Evolutionary conservation across 2,888 invertebrate species (phyloP).

Genomic region (Phoronis australis): DNA sequence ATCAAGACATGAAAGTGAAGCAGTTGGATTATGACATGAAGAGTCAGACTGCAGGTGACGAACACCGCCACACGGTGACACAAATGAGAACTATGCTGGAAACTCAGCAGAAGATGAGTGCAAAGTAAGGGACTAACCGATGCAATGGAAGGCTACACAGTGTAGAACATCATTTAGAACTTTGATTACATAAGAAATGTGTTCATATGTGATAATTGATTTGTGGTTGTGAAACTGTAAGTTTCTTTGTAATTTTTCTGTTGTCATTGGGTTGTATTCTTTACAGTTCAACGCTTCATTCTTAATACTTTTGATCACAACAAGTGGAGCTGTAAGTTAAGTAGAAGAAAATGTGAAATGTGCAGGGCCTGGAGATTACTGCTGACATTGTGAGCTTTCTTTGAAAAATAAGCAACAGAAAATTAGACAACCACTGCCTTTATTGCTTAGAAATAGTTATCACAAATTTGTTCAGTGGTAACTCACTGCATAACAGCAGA

Average conservation of each 20-base stretch:
- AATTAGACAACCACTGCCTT: no score
- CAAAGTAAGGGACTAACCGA: conserved; percentile 27
- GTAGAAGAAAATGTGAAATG: no score
- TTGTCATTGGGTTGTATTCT: not conserved
- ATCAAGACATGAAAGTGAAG: conserved; percentile 36
- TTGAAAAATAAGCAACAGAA: no score
- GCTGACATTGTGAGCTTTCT: no score
- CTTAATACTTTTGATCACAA: no score
- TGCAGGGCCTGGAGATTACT: no score
- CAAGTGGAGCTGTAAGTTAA: no score
- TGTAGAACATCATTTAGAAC: not conserved
- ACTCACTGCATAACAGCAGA: no score
- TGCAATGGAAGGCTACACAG: not conserved
- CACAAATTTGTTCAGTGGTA: no score
- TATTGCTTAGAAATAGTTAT: no score
- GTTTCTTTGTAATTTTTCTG: not conserved
- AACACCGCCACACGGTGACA: conserved; percentile 32
- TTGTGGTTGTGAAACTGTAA: not conserved
- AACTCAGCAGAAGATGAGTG: conserved; percentile 47
- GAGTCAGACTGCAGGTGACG: conserved; percentile 43
- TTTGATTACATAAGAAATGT: not conserved
- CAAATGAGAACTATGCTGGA: conserved; percentile 41
- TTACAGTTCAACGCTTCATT: no score
- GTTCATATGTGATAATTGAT: not conserved
- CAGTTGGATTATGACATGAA: conserved; percentile 39